Evolutionary conservation across 64 coral and sea anemone genomes (phyloP), one percentile per base, ranked within the genome.

Genomic region (Pocillopora damicornis): DNA sequence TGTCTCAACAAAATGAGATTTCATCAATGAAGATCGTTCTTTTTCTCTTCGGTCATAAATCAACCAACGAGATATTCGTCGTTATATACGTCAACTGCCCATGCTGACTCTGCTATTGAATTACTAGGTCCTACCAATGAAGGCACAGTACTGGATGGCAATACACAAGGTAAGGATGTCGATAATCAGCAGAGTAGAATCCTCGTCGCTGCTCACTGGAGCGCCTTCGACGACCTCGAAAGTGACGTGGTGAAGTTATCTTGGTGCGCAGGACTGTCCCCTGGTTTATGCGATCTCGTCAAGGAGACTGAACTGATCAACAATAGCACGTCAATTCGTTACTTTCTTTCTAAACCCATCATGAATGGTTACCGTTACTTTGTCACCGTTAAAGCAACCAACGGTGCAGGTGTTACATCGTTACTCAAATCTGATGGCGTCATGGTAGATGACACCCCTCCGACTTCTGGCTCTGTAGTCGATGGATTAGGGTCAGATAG

Each of bases 221-320:
- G 58, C n/a, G 59, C 61, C 22, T 89, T 95, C 59, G 94, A 95
- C 35, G 94, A 95, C 58, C 76, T 79, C 65, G 95, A 98, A 59
- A 98, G 95, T 89, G 89, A 94, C 86, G 82, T 98, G 58, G 82
- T 88, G 22, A 91, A 86, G 61, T 59, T 98, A 16, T 85, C 92
- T 13, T 98, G 92, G 92, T 98, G 95, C 88, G 89, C 87, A 22
- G 94, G 94, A 67, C 72, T 67, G 16, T 65, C 60, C 36, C 75
- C 63, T 62, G 63, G 81, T 76, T 1, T 45, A 37, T 98, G 95
- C 37, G 92, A 98, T 34, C 58, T 98, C 11, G 42, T 80, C 4
- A 57, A 81, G 25, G 73, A 74, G 20, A 93, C 15, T 1, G 11
- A 76, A 4, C 13, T 98, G n/a, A 34, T 58, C 0, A 26, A 76